A percentile compares a stretch with the other conserved stretches of the same genome.
These are phyloP conservation scores for Cataglyphis cursor DNA, from an alignment of 2,888 invertebrate species.

Conservation along the genomic window DNA sequence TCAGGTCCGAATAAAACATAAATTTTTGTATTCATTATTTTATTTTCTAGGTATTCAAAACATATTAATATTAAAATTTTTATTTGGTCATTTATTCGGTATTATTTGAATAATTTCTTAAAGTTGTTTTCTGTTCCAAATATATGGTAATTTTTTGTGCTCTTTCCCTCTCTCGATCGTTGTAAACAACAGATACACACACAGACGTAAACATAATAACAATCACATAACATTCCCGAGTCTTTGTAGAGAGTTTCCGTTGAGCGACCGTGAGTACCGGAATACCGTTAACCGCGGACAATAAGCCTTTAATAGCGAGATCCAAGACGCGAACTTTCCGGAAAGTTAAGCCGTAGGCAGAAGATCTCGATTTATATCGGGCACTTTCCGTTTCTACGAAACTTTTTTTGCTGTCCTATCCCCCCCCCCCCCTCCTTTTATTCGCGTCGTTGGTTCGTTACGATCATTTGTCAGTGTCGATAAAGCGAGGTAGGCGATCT, in stretches of 20 bases:
- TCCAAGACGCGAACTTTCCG: slow-evolving; percentile 17
- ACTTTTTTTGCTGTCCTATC: slow-evolving; percentile 16
- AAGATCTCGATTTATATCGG: slow-evolving; percentile 2
- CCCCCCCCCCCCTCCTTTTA: slow-evolving; percentile 12
- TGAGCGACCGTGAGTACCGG: neutral
- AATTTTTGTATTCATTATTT: neutral
- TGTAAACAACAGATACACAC: neutral
- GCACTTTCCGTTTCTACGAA: slow-evolving; percentile 6
- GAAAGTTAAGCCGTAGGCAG: slow-evolving; percentile 20
- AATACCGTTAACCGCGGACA: neutral
- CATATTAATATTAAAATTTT: slow-evolving; percentile 2
- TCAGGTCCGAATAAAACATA: neutral
- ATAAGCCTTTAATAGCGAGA: neutral
- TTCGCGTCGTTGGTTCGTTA: slow-evolving; percentile 52
- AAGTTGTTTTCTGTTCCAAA: neutral
- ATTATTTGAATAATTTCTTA: neutral
- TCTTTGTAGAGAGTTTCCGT: slow-evolving; percentile 4
- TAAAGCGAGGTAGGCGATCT: slow-evolving; percentile 59
- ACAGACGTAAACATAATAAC: too few species aligned
- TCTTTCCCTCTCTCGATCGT: neutral
- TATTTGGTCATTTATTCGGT: neutral
- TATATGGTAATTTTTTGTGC: neutral
- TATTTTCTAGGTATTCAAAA: neutral
- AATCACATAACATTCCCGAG: neutral
- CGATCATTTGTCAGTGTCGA: slow-evolving; percentile 73